Evolutionary conservation across 1,140 invertebrate genomes (phyloP).

Genomic region (Adelges cooleyi): DNA sequence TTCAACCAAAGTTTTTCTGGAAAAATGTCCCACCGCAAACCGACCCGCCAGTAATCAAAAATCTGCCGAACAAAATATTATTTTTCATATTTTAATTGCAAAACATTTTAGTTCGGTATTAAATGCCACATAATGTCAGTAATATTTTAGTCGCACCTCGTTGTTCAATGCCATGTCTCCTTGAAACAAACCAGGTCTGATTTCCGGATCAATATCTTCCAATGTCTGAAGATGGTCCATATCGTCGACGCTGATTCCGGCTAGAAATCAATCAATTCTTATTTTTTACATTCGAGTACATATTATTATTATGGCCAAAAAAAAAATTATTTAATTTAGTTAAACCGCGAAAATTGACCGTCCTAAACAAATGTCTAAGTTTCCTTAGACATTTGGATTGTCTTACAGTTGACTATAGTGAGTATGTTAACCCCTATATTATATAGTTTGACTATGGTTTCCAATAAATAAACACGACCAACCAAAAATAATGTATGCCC

Average conservation of each 20-base stretch:
- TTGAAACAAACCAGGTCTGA: constrained; percentile 52
- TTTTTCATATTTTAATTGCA: neutral
- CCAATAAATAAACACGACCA: no score
- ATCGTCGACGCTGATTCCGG: constrained; percentile 14
- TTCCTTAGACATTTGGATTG: no score
- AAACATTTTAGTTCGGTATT: neutral
- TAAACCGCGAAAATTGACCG: no score
- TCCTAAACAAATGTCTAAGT: no score
- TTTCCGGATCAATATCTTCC: constrained; percentile 49
- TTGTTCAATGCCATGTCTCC: constrained; percentile 53
- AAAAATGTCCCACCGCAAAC: constrained; percentile 51
- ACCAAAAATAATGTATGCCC: no score
- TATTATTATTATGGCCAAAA: no score
- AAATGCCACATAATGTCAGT: no score
- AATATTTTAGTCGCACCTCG: constrained; percentile 30
- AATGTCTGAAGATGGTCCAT: constrained; percentile 30
- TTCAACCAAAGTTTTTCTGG: constrained; percentile 51
- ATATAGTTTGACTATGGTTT: no score
- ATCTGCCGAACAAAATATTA: constrained; percentile 32
- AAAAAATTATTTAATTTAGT: no score
- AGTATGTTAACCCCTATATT: no score
- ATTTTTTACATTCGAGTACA: no score
- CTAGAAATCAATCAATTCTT: neutral
- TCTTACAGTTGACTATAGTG: no score
- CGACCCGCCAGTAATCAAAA: constrained; percentile 46